Percentiles rank a stretch among this genome's conserved stretches.
phyloP scores from a whole-genome alignment of 2,797 vertebrate genomes.

The Benthosema pterotum region DNA sequence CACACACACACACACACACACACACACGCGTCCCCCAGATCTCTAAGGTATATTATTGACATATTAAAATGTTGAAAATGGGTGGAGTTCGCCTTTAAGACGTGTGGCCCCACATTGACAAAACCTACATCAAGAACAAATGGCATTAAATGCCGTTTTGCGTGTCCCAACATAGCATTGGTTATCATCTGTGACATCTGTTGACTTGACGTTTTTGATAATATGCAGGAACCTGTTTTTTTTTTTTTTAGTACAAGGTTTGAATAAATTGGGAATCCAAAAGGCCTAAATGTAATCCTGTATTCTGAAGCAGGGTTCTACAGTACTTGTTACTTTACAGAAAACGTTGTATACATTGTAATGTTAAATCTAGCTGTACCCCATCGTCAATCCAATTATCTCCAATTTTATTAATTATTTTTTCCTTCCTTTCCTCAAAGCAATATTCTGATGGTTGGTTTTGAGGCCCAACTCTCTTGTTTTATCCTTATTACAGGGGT shows the following conservation, averaged over 20 bases:
- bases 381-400: conserved; percentile 39
- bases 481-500: too few relatives aligned
- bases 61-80: too few relatives aligned
- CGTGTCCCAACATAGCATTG: conserved; percentile 24
- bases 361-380: conserved; percentile 55
- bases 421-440: conserved; percentile 46
- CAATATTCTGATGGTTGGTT: conserved; percentile 61
- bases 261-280: conserved; percentile 14
- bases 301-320: conserved; percentile 11
- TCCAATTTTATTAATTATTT: conserved; percentile 26
- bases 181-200: conserved; percentile 4
- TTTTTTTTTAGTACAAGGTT: conserved; percentile 8
- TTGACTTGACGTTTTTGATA: conserved; percentile 20
- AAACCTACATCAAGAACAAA: conserved; percentile 47
- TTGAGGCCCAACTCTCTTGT: conserved; percentile 40
- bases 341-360: conserved; percentile 52
- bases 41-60: too few relatives aligned
- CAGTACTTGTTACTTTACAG: conserved; percentile 37
- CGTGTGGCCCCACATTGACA: conserved; percentile 42
- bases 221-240: conserved; percentile 13
- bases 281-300: conserved; percentile 6
- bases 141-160: too few relatives aligned
- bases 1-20: too few relatives aligned
- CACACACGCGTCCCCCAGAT: too few relatives aligned
- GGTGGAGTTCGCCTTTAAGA: too few relatives aligned